Evolutionary conservation across 2,888 invertebrate species (phyloP).

Genomic region (Sisyra nigra): DNA sequence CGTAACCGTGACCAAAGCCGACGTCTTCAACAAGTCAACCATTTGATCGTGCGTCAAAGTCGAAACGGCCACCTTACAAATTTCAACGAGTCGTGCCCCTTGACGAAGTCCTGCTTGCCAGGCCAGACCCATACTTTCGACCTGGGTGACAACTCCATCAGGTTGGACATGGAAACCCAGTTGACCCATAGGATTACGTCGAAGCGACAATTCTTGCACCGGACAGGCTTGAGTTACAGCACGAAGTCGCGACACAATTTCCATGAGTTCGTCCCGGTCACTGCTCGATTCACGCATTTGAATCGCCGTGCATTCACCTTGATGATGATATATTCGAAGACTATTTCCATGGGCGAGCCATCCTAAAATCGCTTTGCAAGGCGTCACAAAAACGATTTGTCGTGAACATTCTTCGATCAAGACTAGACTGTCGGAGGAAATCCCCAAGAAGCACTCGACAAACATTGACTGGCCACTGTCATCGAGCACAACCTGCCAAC

Average conservation of each 20-base stretch:
- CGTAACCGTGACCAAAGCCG: conserved; percentile 69
- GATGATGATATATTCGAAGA: conserved; percentile 75
- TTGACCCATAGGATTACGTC: conserved; percentile 67
- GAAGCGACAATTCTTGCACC: conserved; percentile 64
- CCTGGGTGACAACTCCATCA: conserved; percentile 86
- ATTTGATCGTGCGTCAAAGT: conserved; percentile 84
- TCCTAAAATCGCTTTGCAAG: conserved; percentile 64
- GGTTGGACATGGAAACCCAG: conserved; percentile 84
- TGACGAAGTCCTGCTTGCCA: conserved; percentile 76
- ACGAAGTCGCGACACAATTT: conserved; percentile 63
- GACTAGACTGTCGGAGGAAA: conserved; percentile 76
- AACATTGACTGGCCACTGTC: conserved; percentile 46
- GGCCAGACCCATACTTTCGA: conserved; percentile 58
- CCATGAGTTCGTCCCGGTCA: conserved; percentile 52
- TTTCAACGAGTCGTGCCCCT: conserved; percentile 81
- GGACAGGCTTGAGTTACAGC: conserved; percentile 64
- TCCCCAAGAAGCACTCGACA: conserved; percentile 67
- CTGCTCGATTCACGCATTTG: conserved; percentile 53
- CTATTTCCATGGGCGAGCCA: conserved; percentile 40
- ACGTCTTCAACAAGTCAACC: conserved; percentile 82
- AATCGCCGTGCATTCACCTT: conserved; percentile 80
- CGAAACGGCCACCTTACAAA: conserved; percentile 77
- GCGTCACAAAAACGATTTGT: conserved; percentile 73
- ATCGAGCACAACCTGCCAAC: conserved; percentile 64
- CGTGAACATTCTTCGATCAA: conserved; percentile 69